Base-by-base conservation (phyloP, 2,113 vertebrate genomes). In the Brachyhypopomus gauderio region DNA sequence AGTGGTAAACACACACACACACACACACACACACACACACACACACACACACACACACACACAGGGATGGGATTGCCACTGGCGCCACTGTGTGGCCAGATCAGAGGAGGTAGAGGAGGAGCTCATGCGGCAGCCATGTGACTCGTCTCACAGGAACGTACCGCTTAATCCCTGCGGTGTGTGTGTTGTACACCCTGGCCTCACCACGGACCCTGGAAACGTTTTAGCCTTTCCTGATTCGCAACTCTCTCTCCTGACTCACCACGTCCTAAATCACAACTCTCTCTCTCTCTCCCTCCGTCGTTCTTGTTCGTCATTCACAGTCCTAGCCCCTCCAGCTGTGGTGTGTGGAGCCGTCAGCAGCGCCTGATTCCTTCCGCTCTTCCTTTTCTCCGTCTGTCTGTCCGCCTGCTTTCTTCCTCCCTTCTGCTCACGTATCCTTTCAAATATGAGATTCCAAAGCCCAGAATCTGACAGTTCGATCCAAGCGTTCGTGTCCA, bases 51-150 rank as follows among this genome's bases (percentile, higher is more conserved):
- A 48, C 1, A 48, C 59, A 38, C 8, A 25, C n/a, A 72, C 12
- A 56, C 56, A 78, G 36, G 45, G 80, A 64, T 75, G 23, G 66
- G 78, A 75, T 80, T 71, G 78, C 70, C 23, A 52, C 30, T 83
- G 80, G 80, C 77, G 77, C 80, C 84, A 34, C 67, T 48, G 60
- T 25, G 74, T 45, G 36, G 41, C 30, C 36, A 69, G 79, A 72
- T 81, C 60, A 81, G 23, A 76, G 83, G 62, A 58, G n/a, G 0
- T n/a, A 45, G 84, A 48, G 16, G 56, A 20, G 59, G 52, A 22
- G 77, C 77, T 83, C 84, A 85, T 69, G 12, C 73, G 83, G 75
- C 59, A 41, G 77, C 80, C 64, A 80, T 83, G 73, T 85, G 72
- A 78, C 70, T 75, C 45, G 79, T 48, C 22, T 79, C 73, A 41